Evolutionary conservation across 2,888 invertebrate genomes (phyloP).

Genomic region (Ectemnius cavifrons): DNA sequence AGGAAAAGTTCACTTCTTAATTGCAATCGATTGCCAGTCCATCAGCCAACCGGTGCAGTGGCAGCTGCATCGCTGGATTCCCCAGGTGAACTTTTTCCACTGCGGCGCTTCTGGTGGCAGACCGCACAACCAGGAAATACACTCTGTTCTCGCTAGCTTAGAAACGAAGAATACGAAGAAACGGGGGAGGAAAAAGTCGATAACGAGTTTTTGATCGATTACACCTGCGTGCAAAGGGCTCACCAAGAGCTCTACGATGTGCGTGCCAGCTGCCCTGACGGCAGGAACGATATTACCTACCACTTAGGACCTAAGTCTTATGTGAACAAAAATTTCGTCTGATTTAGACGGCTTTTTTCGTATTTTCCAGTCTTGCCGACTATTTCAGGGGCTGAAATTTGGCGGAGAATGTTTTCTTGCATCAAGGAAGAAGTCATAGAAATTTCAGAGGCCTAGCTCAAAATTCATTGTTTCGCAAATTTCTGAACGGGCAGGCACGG

Average conservation of each 20-base stretch:
- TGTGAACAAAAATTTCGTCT: neutral
- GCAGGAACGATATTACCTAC: neutral
- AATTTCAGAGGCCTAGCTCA: too few relatives aligned
- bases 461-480: too few relatives aligned
- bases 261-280: neutral
- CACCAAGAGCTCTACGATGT: neutral
- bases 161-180: conserved; percentile 20
- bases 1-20: conserved; percentile 55
- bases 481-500: too few relatives aligned
- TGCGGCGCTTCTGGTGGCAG: conserved; percentile 6
- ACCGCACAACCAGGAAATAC: conserved; percentile 32
- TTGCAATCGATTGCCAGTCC: conserved; percentile 44
- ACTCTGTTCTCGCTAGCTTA: conserved; percentile 5
- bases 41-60: neutral
- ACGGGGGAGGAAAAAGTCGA: conserved; percentile 26
- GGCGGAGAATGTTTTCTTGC: too few relatives aligned
- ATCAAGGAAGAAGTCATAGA: too few relatives aligned
- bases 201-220: conserved; percentile 57
- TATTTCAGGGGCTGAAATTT: too few relatives aligned
- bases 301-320: too few relatives aligned
- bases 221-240: neutral
- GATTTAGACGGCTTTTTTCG: too few relatives aligned
- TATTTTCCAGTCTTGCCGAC: too few relatives aligned
- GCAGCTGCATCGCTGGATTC: conserved; percentile 52
- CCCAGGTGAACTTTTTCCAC: conserved; percentile 54